Base-by-base conservation (phyloP, 2,113 vertebrate species). In the Esox niger region DNA sequence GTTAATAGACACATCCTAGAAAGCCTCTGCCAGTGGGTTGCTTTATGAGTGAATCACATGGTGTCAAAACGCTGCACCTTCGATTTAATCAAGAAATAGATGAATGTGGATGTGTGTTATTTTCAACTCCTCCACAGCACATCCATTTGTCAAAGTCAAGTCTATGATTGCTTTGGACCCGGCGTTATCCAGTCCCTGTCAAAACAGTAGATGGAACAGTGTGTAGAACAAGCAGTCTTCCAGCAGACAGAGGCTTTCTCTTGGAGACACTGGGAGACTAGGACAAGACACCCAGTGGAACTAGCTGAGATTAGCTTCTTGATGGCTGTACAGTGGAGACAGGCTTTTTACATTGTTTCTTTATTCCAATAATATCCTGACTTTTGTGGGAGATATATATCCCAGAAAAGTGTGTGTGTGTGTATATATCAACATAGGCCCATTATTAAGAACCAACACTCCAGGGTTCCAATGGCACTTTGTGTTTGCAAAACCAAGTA, bases 101-200 rank as follows among this genome's bases (percentile, higher is more conserved):
- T 97, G 96, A 95, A 96, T 96, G 94, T 96, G 95, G 94, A 96
- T 96, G 94, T 95, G 94, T 96, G 95, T 97, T 96, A 97, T 96
- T 97, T 95, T 96, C 94, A 96, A 97, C 94, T 96, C 95, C 90
- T 82, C 94, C 88, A 88, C 93, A 93, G 94, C 93, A 93, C 92
- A 91, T 77, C 93, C 95, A 98, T 98, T 97, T 97, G 94, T 98
- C 97, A 98, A 96, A 94, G 97, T 98, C 95, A 96, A 90, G 92
- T 92, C 92, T 94, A 94, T 96, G 96, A 98, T 98, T 98, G 95
- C 95, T 96, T 97, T 96, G 94, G 95, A 98, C 95, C 94, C 91
- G 90, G 92, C 92, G 93, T 95, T 96, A 97, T 97, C 95, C 95
- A 92, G 89, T 86, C 91, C 94, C 93, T 96, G 95, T 97, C 97